Percentiles rank a stretch among this genome's conserved stretches.
These are phyloP conservation scores for Megalopta genalis DNA, from an alignment of 1,140 invertebrate genomes.

Conservation along the genomic window DNA sequence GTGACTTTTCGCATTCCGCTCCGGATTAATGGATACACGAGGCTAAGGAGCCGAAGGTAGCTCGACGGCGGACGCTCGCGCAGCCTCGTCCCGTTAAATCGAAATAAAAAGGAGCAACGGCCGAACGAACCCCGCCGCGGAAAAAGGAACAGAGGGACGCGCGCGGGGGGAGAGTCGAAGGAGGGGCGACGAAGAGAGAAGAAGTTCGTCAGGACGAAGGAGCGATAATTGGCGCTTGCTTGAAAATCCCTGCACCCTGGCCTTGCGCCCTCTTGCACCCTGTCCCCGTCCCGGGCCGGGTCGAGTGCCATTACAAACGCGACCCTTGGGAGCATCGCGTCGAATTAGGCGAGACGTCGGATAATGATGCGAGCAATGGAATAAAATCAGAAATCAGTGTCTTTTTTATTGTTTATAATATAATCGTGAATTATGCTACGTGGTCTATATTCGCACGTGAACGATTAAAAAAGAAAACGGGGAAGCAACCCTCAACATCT, in stretches of 20 bases:
- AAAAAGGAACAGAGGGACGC: no score
- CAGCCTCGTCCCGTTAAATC: constrained; percentile 27
- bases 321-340: constrained; percentile 52
- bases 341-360: constrained; percentile 53
- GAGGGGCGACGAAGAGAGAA: not conserved
- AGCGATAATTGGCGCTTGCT: constrained; percentile 61
- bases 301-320: constrained; percentile 52
- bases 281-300: constrained; percentile 3
- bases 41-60: not conserved
- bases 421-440: no score
- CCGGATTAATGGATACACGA: constrained; percentile 60
- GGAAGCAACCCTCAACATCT: no score
- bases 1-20: constrained; percentile 46
- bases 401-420: no score
- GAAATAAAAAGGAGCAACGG: constrained; percentile 32
- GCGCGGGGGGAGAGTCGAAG: not conserved
- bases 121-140: no score
- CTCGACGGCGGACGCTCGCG: no score
- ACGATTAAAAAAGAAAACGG: no score
- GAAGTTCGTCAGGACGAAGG: constrained; percentile 40
- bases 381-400: no score
- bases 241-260: constrained; percentile 33
- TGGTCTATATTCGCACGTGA: no score
- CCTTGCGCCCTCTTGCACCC: no score
- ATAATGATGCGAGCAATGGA: no score